Conservation (phyloP, 2,113 vertebrate species). For the Mugil cephalus region DNA sequence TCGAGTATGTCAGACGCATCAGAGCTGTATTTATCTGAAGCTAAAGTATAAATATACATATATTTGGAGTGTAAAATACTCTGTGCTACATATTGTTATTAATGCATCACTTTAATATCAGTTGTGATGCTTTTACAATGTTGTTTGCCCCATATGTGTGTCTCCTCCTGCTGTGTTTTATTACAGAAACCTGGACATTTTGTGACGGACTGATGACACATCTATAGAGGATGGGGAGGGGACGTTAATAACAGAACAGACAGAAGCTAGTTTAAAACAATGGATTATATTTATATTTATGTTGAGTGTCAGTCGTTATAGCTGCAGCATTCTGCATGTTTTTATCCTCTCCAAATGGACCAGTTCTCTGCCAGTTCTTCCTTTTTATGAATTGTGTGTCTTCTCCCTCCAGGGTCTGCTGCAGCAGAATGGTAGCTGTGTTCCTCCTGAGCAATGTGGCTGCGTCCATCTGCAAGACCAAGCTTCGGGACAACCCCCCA, state of each 20-base stretch:
- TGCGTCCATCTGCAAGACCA: conserved; percentile 80
- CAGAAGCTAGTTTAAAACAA: conserved; percentile 8
- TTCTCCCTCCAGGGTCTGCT: conserved; percentile 83
- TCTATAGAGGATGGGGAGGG: neutral
- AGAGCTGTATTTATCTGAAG: neutral
- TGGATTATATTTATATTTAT: conserved; percentile 15
- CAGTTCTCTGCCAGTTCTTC: neutral
- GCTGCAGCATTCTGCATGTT: neutral
- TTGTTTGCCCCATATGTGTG: conserved; percentile 27
- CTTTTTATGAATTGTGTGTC: neutral
- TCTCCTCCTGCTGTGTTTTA: conserved; percentile 40
- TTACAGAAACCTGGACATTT: conserved; percentile 4
- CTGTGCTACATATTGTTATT: conserved; percentile 5
- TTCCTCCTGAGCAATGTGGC: conserved; percentile 81
- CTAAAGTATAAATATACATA: neutral
- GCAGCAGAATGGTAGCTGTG: conserved; percentile 86
- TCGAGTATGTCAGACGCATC: neutral
- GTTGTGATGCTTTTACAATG: conserved; percentile 26
- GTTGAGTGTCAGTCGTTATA: neutral
- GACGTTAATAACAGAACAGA: conserved; percentile 30
- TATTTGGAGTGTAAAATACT: conserved; percentile 13
- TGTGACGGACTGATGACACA: conserved; percentile 34
- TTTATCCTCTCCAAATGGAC: neutral
- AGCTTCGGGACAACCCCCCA: conserved; percentile 53
- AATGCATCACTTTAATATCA: conserved; percentile 29